Evolutionary conservation across 2,888 invertebrate genomes (phyloP).

Genomic region (Volucella zonaria): DNA sequence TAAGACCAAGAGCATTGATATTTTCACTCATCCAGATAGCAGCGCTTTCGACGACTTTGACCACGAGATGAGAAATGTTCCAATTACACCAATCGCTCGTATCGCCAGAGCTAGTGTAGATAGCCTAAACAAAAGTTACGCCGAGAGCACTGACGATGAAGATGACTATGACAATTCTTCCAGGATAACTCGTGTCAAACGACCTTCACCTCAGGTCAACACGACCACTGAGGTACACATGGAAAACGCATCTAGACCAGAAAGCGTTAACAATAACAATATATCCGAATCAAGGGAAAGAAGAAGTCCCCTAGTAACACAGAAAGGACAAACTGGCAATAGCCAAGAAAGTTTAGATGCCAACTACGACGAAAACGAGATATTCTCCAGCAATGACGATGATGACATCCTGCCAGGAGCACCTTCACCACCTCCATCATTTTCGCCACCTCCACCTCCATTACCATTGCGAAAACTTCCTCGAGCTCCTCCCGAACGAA

Average conservation of each 20-base stretch:
- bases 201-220: constrained; percentile 42
- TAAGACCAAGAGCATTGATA: constrained; percentile 80
- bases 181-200: constrained; percentile 74
- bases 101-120: constrained; percentile 74
- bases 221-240: constrained; percentile 28
- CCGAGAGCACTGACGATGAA: constrained; percentile 76
- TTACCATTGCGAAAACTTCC: constrained; percentile 66
- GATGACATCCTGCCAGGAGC: constrained; percentile 76
- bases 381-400: constrained; percentile 51
- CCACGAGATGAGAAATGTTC: constrained; percentile 79
- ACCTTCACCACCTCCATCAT: constrained; percentile 77
- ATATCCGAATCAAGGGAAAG: neutral
- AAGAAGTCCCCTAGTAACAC: constrained; percentile 17
- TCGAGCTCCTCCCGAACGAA: constrained; percentile 77
- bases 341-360: constrained; percentile 79
- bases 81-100: constrained; percentile 79
- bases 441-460: constrained; percentile 76
- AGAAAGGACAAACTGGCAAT: constrained; percentile 76
- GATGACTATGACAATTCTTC: constrained; percentile 76
- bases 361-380: constrained; percentile 74
- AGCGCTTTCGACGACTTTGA: constrained; percentile 80
- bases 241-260: neutral
- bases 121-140: constrained; percentile 67
- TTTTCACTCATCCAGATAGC: constrained; percentile 78
- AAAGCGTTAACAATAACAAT: constrained; percentile 39